A percentile compares a stretch with the other conserved stretches of the same genome.
Evolutionary conservation across 1,140 invertebrate species (phyloP).

Genomic region (Apis mellifera): Amel_HAv3.1 CM009934.2:5015001-5015500

Average conservation of each 20-base stretch:
- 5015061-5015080: background rate
- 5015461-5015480: constrained; percentile 57
- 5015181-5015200: constrained; percentile 71
- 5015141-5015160: constrained; percentile 87
- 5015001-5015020: constrained; percentile 25
- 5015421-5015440: constrained; percentile 60
- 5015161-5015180: constrained; percentile 84
- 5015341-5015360: constrained; percentile 56
- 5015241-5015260: constrained; percentile 47
- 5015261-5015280: constrained; percentile 37
- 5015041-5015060: constrained; percentile 10
- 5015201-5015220: constrained; percentile 58
- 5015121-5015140: constrained; percentile 89
- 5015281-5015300: constrained; percentile 28
- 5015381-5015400: constrained; percentile 65
- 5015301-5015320: constrained; percentile 33
- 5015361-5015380: constrained; percentile 61
- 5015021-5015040: constrained; percentile 14
- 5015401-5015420: constrained; percentile 68
- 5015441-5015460: constrained; percentile 53
- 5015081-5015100: background rate
- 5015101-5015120: constrained; percentile 46
- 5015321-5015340: constrained; percentile 47
- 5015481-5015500: constrained; percentile 68
- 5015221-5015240: constrained; percentile 22